These are phyloP conservation scores for Dryobates pubescens DNA, from an alignment of 2,797 vertebrate genomes.

Conservation along the genomic window DNA sequence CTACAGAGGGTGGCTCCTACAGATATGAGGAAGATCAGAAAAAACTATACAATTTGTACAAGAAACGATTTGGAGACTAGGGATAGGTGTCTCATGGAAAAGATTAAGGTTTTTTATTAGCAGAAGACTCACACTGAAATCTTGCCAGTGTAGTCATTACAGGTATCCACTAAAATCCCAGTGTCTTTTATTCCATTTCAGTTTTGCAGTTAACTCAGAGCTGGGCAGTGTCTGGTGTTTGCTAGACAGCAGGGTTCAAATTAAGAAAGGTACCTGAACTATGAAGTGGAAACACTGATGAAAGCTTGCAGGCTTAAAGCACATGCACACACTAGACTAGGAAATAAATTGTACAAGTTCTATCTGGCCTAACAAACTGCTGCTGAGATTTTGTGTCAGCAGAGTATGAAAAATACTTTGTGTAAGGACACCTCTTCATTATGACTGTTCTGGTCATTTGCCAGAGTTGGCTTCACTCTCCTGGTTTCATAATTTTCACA, in stretches of 20 bases:
- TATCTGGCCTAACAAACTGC: background rate
- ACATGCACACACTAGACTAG: background rate
- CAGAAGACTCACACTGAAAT: background rate
- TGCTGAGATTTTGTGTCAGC: background rate
- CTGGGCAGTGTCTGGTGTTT: background rate
- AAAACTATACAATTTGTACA: background rate
- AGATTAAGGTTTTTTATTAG: background rate
- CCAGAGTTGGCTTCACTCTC: background rate
- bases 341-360: background rate
- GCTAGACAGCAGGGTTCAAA: background rate
- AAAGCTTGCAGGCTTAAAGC: background rate
- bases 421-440: background rate
- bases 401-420: background rate
- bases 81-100: background rate
- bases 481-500: background rate
- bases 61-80: background rate
- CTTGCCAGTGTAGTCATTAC: background rate
- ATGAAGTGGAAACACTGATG: background rate
- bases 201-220: background rate
- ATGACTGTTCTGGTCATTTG: background rate
- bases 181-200: background rate
- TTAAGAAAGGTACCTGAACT: background rate
- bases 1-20: background rate
- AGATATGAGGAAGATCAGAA: background rate
- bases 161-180: background rate